These are phyloP conservation scores for Rhodophaea formosa DNA, from an alignment of 2,888 invertebrate genomes.

Conservation along the genomic window DNA sequence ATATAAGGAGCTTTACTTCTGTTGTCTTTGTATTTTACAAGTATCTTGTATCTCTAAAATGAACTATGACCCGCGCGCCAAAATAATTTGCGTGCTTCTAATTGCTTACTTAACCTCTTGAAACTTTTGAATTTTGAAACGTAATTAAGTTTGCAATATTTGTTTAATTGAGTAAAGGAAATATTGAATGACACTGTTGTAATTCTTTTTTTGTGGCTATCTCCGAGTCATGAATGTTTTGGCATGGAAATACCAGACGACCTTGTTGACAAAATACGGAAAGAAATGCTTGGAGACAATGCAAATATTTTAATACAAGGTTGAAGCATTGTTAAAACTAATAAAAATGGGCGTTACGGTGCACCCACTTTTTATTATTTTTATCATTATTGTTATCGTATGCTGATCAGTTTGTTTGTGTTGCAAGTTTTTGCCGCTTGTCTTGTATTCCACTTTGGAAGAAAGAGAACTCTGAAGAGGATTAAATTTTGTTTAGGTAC, in stretches of 20 bases:
- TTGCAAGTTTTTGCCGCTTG: no score
- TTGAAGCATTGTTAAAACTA: no score
- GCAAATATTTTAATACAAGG: constrained; percentile 8
- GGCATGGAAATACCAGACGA: neutral
- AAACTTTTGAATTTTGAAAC: constrained; percentile 21
- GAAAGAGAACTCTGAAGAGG: no score
- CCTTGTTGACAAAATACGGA: constrained; percentile 15
- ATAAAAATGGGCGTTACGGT: no score
- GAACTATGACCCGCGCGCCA: constrained; percentile 36
- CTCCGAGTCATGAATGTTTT: neutral
- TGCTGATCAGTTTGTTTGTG: no score
- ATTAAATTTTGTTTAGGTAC: no score
- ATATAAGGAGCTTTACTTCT: no score
- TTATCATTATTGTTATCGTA: no score
- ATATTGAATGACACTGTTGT: constrained; percentile 19
- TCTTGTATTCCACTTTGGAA: no score
- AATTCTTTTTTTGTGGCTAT: constrained; percentile 5
- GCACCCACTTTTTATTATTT: no score
- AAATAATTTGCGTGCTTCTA: constrained; percentile 37
- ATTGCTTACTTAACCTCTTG: constrained; percentile 30
- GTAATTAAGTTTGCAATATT: constrained; percentile 19
- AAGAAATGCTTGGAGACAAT: constrained; percentile 9
- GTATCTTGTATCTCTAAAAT: constrained; percentile 13
- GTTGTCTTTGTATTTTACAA: neutral
- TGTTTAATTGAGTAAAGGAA: constrained; percentile 19